Evolutionary conservation across 2,113 vertebrate genomes (phyloP).

Genomic region (Chaetura pelagica): DNA sequence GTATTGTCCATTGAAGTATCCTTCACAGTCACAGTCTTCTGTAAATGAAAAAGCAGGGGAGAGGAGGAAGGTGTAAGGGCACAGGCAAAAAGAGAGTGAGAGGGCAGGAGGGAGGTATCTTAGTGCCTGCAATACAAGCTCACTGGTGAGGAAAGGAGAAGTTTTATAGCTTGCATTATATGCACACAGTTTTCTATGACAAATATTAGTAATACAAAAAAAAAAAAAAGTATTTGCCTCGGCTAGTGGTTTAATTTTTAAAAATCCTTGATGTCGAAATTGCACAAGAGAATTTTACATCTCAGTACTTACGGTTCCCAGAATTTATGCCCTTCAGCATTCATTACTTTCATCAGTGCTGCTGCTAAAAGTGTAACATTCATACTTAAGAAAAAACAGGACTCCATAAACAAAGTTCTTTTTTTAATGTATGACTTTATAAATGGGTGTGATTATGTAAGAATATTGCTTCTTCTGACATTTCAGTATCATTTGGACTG

Average conservation of each 20-base stretch:
- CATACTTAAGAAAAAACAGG: neutral
- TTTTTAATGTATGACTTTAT: neutral
- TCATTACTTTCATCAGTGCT: neutral
- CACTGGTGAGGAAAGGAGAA: neutral
- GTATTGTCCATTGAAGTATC: conserved; percentile 86
- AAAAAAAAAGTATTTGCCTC: neutral
- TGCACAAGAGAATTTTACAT: neutral
- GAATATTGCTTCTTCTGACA: neutral
- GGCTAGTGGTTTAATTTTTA: neutral
- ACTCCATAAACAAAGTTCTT: neutral
- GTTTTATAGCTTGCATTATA: neutral
- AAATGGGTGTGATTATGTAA: neutral
- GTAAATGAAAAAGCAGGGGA: conserved; percentile 37
- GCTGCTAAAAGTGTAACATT: neutral
- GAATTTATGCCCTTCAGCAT: neutral
- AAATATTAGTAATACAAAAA: neutral
- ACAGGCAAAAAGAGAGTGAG: neutral
- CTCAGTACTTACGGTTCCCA: neutral
- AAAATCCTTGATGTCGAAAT: neutral
- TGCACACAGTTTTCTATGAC: neutral
- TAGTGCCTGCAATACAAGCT: neutral
- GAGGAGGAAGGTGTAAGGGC: accelerated
- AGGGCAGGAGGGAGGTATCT: neutral
- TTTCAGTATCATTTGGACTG: neutral
- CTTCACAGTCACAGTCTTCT: conserved; percentile 91